Evolutionary conservation across 2,888 invertebrate species (phyloP).

Genomic region (Andrena praecox): DNA sequence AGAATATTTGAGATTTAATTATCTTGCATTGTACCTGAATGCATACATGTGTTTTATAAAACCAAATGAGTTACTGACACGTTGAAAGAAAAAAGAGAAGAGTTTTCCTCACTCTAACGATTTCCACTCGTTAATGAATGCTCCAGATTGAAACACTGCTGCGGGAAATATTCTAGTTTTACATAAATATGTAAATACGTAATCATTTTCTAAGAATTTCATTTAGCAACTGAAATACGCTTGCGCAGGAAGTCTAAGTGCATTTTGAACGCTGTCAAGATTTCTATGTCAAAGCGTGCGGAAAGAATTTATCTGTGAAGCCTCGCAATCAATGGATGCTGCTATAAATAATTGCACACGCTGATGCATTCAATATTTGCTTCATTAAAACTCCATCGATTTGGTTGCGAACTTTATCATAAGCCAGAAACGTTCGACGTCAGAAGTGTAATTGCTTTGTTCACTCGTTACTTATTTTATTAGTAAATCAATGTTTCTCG

Average conservation of each 20-base stretch:
- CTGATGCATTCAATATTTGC: not conserved
- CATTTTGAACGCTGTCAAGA: not conserved
- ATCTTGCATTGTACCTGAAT: too few species aligned
- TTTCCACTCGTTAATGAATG: too few species aligned
- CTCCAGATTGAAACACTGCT: too few species aligned
- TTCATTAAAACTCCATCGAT: constrained; percentile 18
- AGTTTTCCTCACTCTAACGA: too few species aligned
- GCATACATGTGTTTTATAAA: not conserved
- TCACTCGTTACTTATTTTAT: not conserved
- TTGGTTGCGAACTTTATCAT: not conserved
- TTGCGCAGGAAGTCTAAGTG: too few species aligned
- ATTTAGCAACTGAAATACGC: not conserved
- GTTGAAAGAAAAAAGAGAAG: too few species aligned
- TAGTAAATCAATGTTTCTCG: not conserved
- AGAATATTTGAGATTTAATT: too few species aligned
- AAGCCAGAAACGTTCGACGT: not conserved
- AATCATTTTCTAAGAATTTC: not conserved
- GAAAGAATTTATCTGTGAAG: not conserved
- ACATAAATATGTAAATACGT: not conserved
- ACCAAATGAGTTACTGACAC: not conserved
- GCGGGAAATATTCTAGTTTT: too few species aligned
- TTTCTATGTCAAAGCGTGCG: not conserved
- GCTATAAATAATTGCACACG: constrained; percentile 5
- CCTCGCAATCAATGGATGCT: not conserved
- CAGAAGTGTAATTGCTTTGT: not conserved